Conservation (phyloP, 2,113 vertebrate genomes). For the Tinamus guttatus region DNA sequence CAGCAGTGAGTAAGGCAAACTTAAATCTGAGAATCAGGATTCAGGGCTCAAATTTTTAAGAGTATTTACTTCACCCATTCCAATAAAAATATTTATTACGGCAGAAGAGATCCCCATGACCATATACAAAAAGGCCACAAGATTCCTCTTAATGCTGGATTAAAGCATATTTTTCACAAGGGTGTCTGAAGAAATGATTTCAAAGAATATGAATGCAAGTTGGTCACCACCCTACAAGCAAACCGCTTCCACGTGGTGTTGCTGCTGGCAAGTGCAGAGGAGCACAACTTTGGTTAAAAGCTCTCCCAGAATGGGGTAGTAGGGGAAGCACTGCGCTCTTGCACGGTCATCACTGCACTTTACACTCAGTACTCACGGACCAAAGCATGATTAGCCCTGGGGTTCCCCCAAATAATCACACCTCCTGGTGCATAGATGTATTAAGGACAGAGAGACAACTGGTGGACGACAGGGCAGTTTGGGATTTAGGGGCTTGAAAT, state of each 20-base stretch:
- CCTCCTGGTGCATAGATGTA: not conserved
- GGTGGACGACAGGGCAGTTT: not conserved
- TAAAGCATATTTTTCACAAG: not conserved
- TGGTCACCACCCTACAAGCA: not conserved
- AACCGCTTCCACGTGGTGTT: not conserved
- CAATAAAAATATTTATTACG: not conserved
- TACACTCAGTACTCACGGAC: not conserved
- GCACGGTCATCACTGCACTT: not conserved
- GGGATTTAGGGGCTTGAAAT: not conserved
- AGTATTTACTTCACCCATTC: not conserved
- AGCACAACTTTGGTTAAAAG: not conserved
- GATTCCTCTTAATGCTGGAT: not conserved
- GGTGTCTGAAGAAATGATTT: not conserved
- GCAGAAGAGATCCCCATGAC: not conserved
- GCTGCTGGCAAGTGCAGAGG: not conserved
- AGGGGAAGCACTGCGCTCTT: not conserved
- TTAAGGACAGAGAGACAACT: not conserved
- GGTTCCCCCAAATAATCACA: not conserved
- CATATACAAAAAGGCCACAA: not conserved
- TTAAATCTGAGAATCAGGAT: not conserved
- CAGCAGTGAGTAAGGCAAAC: not conserved
- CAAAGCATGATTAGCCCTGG: not conserved
- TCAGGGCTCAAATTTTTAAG: not conserved
- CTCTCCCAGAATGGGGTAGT: not conserved
- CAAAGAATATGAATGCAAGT: not conserved